Percentiles rank a stretch among this genome's conserved stretches.
Conservation (phyloP, 2,888 invertebrate genomes). For the Antitype chi region DNA sequence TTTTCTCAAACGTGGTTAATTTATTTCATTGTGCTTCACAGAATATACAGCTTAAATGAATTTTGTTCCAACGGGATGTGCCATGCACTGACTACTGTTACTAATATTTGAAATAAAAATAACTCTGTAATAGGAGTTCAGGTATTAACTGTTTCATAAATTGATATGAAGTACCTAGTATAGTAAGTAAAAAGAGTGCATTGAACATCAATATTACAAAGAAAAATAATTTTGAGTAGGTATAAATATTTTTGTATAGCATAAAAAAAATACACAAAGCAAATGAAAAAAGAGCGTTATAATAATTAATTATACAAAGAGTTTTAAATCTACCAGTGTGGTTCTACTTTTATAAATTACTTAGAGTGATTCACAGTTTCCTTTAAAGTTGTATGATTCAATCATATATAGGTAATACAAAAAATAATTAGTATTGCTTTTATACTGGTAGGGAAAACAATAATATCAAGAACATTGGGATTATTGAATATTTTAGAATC, state of each 20-base stretch:
- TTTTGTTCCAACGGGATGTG: too few relatives aligned
- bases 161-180: background rate
- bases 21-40: too few relatives aligned
- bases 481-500: background rate
- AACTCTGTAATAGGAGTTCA: background rate
- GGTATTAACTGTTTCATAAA: too few relatives aligned
- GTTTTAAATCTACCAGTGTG: background rate
- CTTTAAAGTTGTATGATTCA: slow-evolving; percentile 10
- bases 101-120: background rate
- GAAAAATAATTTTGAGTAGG: background rate
- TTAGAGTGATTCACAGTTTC: slow-evolving; percentile 13
- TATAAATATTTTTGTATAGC: background rate
- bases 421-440: background rate
- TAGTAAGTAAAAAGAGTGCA: background rate
- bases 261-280: too few relatives aligned
- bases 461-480: background rate
- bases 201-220: background rate
- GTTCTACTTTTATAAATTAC: background rate
- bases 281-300: background rate
- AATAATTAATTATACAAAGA: background rate
- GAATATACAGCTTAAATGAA: too few relatives aligned
- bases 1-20: too few relatives aligned
- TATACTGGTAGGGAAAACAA: background rate
- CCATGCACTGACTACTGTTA: too few relatives aligned
- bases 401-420: background rate